Base-by-base conservation (phyloP, 2,888 invertebrate species). In the Andrena hattorfiana region DNA sequence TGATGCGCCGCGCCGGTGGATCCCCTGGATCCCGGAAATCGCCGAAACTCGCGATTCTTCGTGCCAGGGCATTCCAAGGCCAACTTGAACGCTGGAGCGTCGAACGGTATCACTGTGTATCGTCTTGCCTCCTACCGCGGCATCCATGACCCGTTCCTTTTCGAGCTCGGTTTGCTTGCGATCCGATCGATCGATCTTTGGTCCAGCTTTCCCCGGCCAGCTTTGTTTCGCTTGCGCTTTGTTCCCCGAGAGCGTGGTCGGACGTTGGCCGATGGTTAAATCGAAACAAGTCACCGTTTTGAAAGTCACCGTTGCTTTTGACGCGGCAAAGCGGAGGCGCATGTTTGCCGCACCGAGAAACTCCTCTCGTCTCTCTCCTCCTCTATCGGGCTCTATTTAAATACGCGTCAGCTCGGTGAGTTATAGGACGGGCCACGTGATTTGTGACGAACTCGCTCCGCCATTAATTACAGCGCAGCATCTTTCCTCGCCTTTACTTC, bases 401-500 rank as follows among this genome's bases (percentile, higher is more conserved):
- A 92, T 92, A 90, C 91, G 89, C 91, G 92, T 91, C 92, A 89
- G 89, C 78, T 79, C 85, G 83, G 91, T 92, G 92, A 93, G 88
- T 92, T 92, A 93, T 92, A 90, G 90, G 91, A 92, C 91, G 90
- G 90, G 87, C 90, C 86, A 86, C 89, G 91, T 93, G 93, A 93
- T 92, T 93, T 93, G 93, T 91, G 92, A 92, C 91, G 92, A 91
- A 91, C 92, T 89, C 88, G 90, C 89, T 88, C 89, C 85, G 83
- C 91, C 92, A 92, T 92, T 93, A 92, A 93, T 93, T 93, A 92
- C 89, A 86, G 86, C 84, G 89, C 92, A 92, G 91, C 92, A 92
- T 93, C 93, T 93, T 93, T 93, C 92, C 91, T 92, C 92, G 92
- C 91, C 90, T 91, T 90, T 89, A 85, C 89, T 84, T 83, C 85